Conservation (phyloP, 2,113 vertebrate genomes). For the Etia nguti region DNA sequence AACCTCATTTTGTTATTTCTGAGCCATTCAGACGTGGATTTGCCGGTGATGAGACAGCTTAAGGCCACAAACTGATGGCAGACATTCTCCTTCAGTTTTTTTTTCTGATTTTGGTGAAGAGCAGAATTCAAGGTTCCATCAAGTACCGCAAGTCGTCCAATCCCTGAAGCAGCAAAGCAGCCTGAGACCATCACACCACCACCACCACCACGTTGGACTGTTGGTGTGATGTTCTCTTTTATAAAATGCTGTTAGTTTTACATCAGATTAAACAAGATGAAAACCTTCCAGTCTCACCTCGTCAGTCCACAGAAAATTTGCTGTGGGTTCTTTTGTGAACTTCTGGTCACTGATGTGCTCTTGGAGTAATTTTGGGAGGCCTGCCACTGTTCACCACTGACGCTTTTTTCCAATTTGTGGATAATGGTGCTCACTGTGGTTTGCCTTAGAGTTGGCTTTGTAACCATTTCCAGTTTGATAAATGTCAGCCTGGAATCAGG, state of each 20-base stretch:
- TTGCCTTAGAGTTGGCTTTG: not conserved
- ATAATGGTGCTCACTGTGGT: not conserved
- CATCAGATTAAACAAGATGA: not conserved
- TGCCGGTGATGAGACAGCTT: not conserved
- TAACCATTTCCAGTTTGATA: not conserved
- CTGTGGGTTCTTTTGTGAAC: fast-evolving
- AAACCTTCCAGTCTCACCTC: not conserved
- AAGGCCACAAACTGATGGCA: not conserved
- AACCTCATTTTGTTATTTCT: not conserved
- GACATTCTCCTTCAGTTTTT: not conserved
- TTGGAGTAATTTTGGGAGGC: not conserved
- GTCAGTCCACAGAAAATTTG: too few species aligned
- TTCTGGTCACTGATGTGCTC: fast-evolving
- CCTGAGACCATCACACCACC: not conserved
- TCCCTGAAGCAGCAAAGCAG: not conserved
- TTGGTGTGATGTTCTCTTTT: not conserved
- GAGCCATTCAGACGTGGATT: not conserved
- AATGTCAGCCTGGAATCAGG: not conserved
- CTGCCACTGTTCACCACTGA: not conserved
- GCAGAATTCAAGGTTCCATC: not conserved
- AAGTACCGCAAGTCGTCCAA: not conserved
- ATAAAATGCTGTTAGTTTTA: not conserved
- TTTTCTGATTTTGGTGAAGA: not conserved
- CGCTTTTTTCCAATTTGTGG: not conserved
- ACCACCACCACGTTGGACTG: not conserved